Conservation (phyloP, 1,140 invertebrate species). For the Drosophila elegans region DNA sequence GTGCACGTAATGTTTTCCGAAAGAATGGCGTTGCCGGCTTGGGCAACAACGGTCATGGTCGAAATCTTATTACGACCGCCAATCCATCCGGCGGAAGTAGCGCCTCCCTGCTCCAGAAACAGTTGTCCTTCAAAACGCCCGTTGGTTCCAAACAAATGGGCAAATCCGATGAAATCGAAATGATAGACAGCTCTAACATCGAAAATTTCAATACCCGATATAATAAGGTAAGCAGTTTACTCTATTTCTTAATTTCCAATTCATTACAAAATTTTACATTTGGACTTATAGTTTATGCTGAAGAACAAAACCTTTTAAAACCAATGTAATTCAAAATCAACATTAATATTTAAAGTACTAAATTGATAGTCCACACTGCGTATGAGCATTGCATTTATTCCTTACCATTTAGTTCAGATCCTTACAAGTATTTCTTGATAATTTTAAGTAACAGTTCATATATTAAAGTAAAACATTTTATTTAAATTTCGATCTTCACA, state of each 20-base stretch:
- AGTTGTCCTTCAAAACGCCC: conserved; percentile 76
- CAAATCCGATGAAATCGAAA: conserved; percentile 76
- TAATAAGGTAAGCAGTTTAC: conserved; percentile 58
- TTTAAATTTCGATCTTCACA: no score
- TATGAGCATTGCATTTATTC: neutral
- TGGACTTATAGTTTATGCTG: no score
- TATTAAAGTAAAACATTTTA: no score
- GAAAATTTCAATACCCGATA: conserved; percentile 65
- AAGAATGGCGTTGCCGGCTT: conserved; percentile 60
- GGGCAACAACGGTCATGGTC: conserved; percentile 55
- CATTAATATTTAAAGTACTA: no score
- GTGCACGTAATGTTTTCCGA: conserved; percentile 67
- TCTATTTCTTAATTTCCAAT: no score
- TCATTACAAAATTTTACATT: no score
- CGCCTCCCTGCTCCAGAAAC: conserved; percentile 72
- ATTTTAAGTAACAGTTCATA: no score
- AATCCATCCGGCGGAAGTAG: conserved; percentile 77
- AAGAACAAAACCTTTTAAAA: no score
- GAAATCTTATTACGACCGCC: conserved; percentile 70
- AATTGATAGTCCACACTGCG: neutral
- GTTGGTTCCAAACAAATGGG: conserved; percentile 71
- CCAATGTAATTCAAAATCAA: no score
- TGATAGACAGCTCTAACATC: conserved; percentile 69
- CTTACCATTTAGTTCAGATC: neutral
- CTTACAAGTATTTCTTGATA: no score